Evolutionary conservation across 2,888 invertebrate genomes (phyloP), one percentile per base, ranked within the genome.

Genomic region (Alviniconcha strummeri): DNA sequence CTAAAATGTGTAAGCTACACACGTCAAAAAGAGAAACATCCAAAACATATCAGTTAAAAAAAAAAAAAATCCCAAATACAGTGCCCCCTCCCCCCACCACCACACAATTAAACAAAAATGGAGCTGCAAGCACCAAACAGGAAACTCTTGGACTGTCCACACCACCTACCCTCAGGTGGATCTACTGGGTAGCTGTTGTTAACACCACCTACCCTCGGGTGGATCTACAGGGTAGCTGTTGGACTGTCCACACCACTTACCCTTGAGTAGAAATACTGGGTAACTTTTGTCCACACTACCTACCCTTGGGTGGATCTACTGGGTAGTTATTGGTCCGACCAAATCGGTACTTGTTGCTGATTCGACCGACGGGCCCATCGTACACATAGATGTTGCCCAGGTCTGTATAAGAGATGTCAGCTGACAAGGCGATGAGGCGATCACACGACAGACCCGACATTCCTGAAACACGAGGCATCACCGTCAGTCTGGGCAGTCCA

Each of bases 361-460:
- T 90, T n/a, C 92, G 85, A 6, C 91, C 88, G 78, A 89, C 87
- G 15, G 90, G 82, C n/a, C 91, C 91, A 8, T 88, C 86, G 85
- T 89, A 91, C 9, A 90, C 87, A 82, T 89, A 89, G 83, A 88
- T 87, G 55, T 90, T 89, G 19, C 82, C 80, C 54, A 89, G 77
- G 9, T 85, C 87, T 9, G 80, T 82, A 17, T 81, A 56, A 71
- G 89, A 84, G 5, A 92, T 80, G 77, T 90, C 87, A 55, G 91
- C 88, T 19, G 84, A 84, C 11, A 92, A 82, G 4, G 87, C 81
- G 6, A 92, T 87, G n/a, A 89, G 55, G n/a, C 89, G 80, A 17
- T 91, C 87, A 87, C 92, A 92, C 52, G 88, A 87, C 15, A 88
- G 89, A 67, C 90, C 88, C 9, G 90, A 86, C 92, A 92, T 91